Evolutionary conservation across 2,113 vertebrate genomes (phyloP).

Genomic region (Tachuris rubrigastra): DNA sequence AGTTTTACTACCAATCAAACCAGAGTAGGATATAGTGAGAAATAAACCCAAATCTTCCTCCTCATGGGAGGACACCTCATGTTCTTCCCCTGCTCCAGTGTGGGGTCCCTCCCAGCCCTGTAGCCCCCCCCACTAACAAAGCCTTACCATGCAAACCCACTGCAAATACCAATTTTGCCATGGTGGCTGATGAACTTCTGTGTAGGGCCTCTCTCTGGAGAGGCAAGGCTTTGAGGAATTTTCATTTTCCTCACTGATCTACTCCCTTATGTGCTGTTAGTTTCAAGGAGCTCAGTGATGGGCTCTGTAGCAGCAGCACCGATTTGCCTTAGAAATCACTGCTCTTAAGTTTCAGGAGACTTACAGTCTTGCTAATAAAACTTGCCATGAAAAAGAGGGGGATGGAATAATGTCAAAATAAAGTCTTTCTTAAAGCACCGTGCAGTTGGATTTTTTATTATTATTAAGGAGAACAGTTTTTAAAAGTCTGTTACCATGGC

Average conservation of each 20-base stretch:
- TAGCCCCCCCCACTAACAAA: not conserved
- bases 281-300: not conserved
- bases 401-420: constrained; percentile 64
- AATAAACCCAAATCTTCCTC: not conserved
- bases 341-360: constrained; percentile 5
- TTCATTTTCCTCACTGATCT: not conserved
- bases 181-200: not conserved
- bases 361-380: constrained; percentile 36
- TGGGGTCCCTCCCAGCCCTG: not conserved
- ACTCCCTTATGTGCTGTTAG: not conserved
- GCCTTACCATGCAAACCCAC: not conserved
- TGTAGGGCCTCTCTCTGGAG: not conserved
- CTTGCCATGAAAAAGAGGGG: constrained; percentile 26
- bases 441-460: not conserved
- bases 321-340: not conserved
- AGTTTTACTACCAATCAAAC: not conserved
- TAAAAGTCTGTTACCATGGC: constrained; percentile 67
- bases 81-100: not conserved
- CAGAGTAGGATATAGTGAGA: not conserved
- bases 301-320: not conserved
- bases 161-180: not conserved
- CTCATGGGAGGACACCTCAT: not conserved
- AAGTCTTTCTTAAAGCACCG: constrained; percentile 29
- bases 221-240: not conserved
- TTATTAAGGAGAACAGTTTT: constrained; percentile 63